Evolutionary conservation across 2,888 invertebrate genomes (phyloP).

Genomic region (Spialia ferax): DNA sequence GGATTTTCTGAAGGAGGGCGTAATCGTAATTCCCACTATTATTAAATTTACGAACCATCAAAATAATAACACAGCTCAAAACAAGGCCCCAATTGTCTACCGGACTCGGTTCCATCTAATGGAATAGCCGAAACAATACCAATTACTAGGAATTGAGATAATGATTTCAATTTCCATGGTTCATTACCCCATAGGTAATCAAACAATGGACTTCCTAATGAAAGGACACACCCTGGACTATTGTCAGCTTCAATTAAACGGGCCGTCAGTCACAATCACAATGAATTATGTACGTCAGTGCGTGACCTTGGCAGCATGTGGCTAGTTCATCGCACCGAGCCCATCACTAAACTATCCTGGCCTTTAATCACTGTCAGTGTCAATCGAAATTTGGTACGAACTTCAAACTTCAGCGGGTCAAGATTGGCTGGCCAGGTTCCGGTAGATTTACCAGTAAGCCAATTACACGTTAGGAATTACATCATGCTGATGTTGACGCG

Average conservation of each 20-base stretch:
- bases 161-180: slow-evolving; percentile 53
- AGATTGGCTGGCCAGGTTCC: slow-evolving; percentile 33
- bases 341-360: slow-evolving; percentile 41
- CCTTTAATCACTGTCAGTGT: slow-evolving; percentile 28
- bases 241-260: slow-evolving; percentile 51
- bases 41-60: slow-evolving; percentile 14
- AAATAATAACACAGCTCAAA: slow-evolving; percentile 20
- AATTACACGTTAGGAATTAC: slow-evolving; percentile 45
- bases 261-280: slow-evolving; percentile 56
- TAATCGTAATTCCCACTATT: neutral
- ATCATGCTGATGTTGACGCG: slow-evolving; percentile 39
- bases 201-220: slow-evolving; percentile 46
- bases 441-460: slow-evolving; percentile 47
- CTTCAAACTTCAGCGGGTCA: slow-evolving; percentile 40
- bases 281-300: slow-evolving; percentile 55
- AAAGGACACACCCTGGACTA: slow-evolving; percentile 43
- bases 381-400: neutral
- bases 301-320: slow-evolving; percentile 57
- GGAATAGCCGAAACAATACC: slow-evolving; percentile 43
- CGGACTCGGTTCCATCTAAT: slow-evolving; percentile 11
- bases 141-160: slow-evolving; percentile 45
- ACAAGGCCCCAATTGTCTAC: slow-evolving; percentile 14
- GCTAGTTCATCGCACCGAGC: slow-evolving; percentile 53
- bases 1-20: neutral
- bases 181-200: slow-evolving; percentile 50